Base-by-base conservation (phyloP, 1,140 invertebrate species). In the Drosophila biarmipes region DNA sequence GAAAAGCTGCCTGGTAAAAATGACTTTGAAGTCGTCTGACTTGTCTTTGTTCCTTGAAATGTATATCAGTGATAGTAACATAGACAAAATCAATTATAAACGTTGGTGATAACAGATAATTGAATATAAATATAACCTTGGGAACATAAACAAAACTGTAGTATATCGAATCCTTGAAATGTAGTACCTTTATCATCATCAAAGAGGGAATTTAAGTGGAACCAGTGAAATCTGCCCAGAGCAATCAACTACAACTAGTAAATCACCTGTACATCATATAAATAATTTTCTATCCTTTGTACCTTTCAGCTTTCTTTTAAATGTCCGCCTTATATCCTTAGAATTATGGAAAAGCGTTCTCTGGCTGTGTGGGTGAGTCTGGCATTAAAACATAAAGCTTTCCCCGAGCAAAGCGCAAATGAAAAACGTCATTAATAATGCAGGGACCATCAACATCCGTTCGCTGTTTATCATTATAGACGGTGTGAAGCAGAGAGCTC, bases 371-470 rank as follows among this genome's bases (percentile, higher is more conserved):
- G 57, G 59, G 35, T 35, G 29, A 51, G 6, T 21, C 51, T 42
- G 29, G 57, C 69, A 72, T 72, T 69, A 78, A 82, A 72, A 67
- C 73, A 78, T 76, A 62, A 67, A 79, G 49, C 66, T 69, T 27
- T 68, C 61, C 68, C 76, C 58, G 72, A 68, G 72, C 78, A 73
- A 62, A 69, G 66, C 72, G 78, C 79, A 80, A 89, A 89, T 89
- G 84, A 89, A 89, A 90, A 85, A 77, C 85, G 84, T 57, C 84
- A 89, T 89, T 89, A 89, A 89, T 89, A 89, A 89, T 89, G 84
- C 81, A 82, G 63, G 71, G 66, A 90, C 73, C 85, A 89, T 77
- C 68, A 89, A 73, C 84, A 84, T 89, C 84, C 85, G 85, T 73
- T 78, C 67, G 61, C 67, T 84, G 84, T 80, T 84, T 89, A 89